Evolutionary conservation across 1,140 invertebrate genomes (phyloP).

Genomic region (Lordiphosa clarofinis): DNA sequence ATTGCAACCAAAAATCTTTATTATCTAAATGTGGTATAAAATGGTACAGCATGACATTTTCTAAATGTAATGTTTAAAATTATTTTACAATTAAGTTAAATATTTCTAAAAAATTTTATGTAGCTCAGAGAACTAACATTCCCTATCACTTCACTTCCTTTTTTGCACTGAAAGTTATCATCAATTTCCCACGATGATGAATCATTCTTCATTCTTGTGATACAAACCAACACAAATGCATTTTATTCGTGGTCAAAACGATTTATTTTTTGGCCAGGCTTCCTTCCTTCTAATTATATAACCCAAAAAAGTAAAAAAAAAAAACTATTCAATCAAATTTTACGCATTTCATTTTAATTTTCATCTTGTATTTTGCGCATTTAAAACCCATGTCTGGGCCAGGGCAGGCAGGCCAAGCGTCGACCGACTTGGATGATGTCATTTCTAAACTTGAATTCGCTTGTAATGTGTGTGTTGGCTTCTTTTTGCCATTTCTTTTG

Average conservation of each 20-base stretch:
- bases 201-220: constrained; percentile 27
- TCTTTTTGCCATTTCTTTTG: constrained; percentile 25
- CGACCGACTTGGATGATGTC: constrained; percentile 52
- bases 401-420: constrained; percentile 4
- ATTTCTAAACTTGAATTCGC: constrained; percentile 48
- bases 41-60: constrained; percentile 6
- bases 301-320: constrained; percentile 4
- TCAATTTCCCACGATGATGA: constrained; percentile 11
- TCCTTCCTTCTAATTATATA: constrained; percentile 35
- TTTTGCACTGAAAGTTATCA: not conserved
- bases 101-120: no score
- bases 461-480: constrained; percentile 48
- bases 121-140: not conserved
- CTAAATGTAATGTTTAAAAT: not conserved
- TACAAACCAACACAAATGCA: constrained; percentile 34
- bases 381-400: constrained; percentile 31
- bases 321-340: constrained; percentile 5
- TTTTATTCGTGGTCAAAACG: constrained; percentile 34
- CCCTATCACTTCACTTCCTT: not conserved
- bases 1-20: no score
- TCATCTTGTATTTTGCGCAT: constrained; percentile 18
- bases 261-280: constrained; percentile 21
- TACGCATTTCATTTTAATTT: no score
- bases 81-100: no score
- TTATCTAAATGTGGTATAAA: not conserved